These are phyloP conservation scores for Galaxias olidus DNA, from an alignment of 2,797 vertebrate genomes.

Conservation along the genomic window DNA sequence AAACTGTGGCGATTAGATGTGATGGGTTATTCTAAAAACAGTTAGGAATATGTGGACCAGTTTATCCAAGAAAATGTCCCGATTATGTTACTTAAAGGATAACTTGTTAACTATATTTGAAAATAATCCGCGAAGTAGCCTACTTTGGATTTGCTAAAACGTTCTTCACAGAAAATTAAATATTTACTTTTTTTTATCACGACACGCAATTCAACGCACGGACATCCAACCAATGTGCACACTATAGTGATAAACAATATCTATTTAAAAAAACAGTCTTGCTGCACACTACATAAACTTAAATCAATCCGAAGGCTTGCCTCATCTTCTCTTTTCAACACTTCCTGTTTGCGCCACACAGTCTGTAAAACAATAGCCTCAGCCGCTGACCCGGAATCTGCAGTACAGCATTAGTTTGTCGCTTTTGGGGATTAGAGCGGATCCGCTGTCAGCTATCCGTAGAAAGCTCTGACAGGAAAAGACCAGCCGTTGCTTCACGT, in stretches of 20 bases:
- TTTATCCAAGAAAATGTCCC: no score
- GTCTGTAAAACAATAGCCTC: constrained; percentile 16
- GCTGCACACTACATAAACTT: constrained; percentile 28
- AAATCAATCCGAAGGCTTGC: constrained; percentile 5
- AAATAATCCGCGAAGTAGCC: no score
- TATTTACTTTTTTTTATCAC: no score
- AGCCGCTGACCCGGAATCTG: constrained; percentile 41
- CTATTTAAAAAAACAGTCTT: constrained; percentile 27
- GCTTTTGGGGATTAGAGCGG: not conserved
- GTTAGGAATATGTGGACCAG: no score
- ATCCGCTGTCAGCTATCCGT: constrained; percentile 27
- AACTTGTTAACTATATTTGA: no score
- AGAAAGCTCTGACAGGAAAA: constrained; percentile 7
- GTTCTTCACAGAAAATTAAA: no score
- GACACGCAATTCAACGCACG: no score
- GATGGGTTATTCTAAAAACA: not conserved
- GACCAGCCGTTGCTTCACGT: constrained; percentile 39
- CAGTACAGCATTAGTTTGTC: not conserved
- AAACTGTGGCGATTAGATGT: constrained; percentile 25
- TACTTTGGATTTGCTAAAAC: no score
- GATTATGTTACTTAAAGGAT: no score
- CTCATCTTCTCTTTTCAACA: constrained; percentile 25
- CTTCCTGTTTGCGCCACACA: constrained; percentile 55
- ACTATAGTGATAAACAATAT: not conserved
- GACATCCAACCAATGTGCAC: no score